A percentile compares a stretch with the other conserved stretches of the same genome.
phyloP scores from a whole-genome alignment of 2,797 vertebrate species.

The Alfaro cultratus region DNA sequence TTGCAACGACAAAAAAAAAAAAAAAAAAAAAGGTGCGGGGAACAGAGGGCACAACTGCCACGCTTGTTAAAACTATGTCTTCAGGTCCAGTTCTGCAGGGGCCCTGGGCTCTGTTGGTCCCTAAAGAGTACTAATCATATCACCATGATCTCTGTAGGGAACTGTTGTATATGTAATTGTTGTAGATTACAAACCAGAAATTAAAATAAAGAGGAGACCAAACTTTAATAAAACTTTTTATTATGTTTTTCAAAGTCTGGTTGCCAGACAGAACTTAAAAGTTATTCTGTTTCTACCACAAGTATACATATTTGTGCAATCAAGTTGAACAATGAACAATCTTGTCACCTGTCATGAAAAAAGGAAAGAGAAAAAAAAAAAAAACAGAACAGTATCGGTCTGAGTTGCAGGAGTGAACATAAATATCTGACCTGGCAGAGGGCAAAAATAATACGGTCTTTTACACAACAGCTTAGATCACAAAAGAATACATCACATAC shows the following conservation, averaged over 20 bases:
- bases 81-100: no score
- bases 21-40: no score
- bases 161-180: background rate
- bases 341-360: conserved; percentile 47
- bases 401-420: conserved; percentile 69
- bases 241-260: conserved; percentile 83
- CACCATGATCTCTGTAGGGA: background rate
- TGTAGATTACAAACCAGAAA: background rate
- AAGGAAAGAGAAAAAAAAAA: conserved; percentile 2
- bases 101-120: no score
- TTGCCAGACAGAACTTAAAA: conserved; percentile 86
- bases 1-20: no score
- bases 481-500: conserved; percentile 69
- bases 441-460: conserved; percentile 63
- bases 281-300: conserved; percentile 75
- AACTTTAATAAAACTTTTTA: conserved; percentile 81
- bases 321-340: conserved; percentile 57
- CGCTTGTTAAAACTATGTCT: no score
- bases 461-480: conserved; percentile 74
- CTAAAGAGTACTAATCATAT: background rate
- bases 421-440: conserved; percentile 73
- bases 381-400: conserved; percentile 40
- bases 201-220: conserved; percentile 7
- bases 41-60: no score
- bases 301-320: conserved; percentile 78